Percentiles rank a stretch among this genome's conserved stretches.
Evolutionary conservation across 2,113 vertebrate genomes (phyloP).

Genomic region (Siniperca knerii): DNA sequence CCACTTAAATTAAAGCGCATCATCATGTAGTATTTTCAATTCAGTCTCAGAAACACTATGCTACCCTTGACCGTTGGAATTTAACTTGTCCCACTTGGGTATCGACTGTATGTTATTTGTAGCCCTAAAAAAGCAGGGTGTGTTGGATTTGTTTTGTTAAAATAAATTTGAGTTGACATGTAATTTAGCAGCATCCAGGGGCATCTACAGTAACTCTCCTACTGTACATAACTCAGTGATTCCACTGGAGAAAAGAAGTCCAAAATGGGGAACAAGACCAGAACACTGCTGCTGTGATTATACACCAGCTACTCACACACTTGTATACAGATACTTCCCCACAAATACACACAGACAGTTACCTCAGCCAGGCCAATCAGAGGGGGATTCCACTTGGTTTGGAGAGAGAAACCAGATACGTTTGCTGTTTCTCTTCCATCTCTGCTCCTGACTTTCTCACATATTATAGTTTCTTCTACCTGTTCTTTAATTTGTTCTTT

Average conservation of each 20-base stretch:
- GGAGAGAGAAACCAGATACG: constrained; percentile 67
- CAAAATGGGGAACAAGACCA: constrained; percentile 24
- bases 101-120: constrained; percentile 31
- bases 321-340: constrained; percentile 42
- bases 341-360: constrained; percentile 51
- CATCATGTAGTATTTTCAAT: constrained; percentile 9
- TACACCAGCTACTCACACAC: constrained; percentile 35
- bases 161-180: constrained; percentile 36
- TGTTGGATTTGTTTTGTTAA: constrained; percentile 12
- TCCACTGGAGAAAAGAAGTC: constrained; percentile 7
- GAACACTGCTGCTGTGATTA: constrained; percentile 43
- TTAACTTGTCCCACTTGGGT: constrained; percentile 31
- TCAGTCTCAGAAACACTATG: constrained; percentile 12
- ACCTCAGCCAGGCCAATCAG: constrained; percentile 58
- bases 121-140: not conserved
- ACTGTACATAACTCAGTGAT: constrained; percentile 34
- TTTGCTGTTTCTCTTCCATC: constrained; percentile 37
- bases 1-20: constrained; percentile 23
- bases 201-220: constrained; percentile 4
- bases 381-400: constrained; percentile 63
- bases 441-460: constrained; percentile 34
- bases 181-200: constrained; percentile 23
- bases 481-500: constrained; percentile 15
- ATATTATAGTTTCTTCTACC: constrained; percentile 22
- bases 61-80: constrained; percentile 12